Evolutionary conservation across 2,797 vertebrate genomes (phyloP), one percentile per base, ranked within the genome.

Genomic region (Megaceryle alcyon): DNA sequence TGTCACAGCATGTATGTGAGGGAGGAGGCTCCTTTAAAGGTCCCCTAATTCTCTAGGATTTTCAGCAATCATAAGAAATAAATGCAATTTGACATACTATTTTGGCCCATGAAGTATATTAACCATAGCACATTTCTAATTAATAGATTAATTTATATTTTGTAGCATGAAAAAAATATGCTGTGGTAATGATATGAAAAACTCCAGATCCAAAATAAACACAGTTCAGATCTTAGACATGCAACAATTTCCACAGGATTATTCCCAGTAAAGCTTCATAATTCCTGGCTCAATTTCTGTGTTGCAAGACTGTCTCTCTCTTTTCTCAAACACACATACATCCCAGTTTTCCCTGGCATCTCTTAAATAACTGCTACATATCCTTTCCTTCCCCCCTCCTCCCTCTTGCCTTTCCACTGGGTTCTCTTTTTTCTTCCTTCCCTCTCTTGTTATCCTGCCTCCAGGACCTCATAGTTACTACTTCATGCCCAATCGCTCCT

Each of bases 401-500:
- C 86, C 59, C 66, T 53, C 83, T 77, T 82, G 81, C 68, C 64
- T 89, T 97, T 93, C 90, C 85, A 28, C 22, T 16, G n/a, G n/a
- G 26, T 90, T 89, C 77, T 87, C 78, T 78, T 94, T 93, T 80
- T 95, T 87, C 78, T 80, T 35, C 65, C 26, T 95, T 89, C 10
- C 16, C 92, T 68, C 88, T 89, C 95, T 96, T 95, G 72, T 92
- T 83, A 86, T 81, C 26, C 92, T 90, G 91, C 91, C 90, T 96
- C 78, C 90, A 96, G 86, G 93, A 96, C 92, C 96, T 97, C 96
- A 96, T 93, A 96, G 96, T 96, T 95, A 96, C 96, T 91, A 82
- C 94, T 96, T 97, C 88, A 97, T 97, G 96, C 97, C 97, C 95
- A 97, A 96, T 97, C 97, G 90, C 97, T 96, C 92, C 97, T 90